phyloP scores from a whole-genome alignment of 2,113 vertebrate genomes.

The Erpornis zantholeuca region DNA sequence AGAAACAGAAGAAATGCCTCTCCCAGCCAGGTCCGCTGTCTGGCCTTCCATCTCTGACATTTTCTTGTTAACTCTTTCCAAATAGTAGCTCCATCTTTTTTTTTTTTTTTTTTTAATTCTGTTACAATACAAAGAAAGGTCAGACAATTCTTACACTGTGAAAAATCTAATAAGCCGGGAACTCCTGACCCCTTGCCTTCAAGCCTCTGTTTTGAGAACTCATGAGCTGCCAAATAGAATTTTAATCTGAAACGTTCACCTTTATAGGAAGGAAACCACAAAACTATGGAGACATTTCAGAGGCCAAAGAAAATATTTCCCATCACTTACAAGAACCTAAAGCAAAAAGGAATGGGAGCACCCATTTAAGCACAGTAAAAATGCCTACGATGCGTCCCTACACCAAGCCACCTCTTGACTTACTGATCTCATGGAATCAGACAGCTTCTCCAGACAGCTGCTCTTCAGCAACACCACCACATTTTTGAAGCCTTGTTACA shows the following conservation, averaged over 20 bases:
- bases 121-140: background rate
- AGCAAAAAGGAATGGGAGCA: background rate
- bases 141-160: background rate
- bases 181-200: background rate
- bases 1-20: background rate
- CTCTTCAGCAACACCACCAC: background rate
- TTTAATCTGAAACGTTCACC: slow-evolving; percentile 44
- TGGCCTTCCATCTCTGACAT: background rate
- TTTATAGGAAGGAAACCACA: slow-evolving; percentile 57
- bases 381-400: background rate
- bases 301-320: slow-evolving; percentile 56
- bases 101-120: background rate
- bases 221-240: slow-evolving; percentile 3
- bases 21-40: background rate
- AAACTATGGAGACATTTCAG: background rate
- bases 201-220: slow-evolving; percentile 15
- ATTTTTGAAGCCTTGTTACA: background rate
- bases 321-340: background rate
- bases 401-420: background rate
- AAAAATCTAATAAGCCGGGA: background rate
- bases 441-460: background rate
- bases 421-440: background rate
- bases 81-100: background rate
- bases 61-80: background rate
- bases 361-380: background rate